Evolutionary conservation across 2,888 invertebrate genomes (phyloP).

Genomic region (Holacanthella duospinosa): DNA sequence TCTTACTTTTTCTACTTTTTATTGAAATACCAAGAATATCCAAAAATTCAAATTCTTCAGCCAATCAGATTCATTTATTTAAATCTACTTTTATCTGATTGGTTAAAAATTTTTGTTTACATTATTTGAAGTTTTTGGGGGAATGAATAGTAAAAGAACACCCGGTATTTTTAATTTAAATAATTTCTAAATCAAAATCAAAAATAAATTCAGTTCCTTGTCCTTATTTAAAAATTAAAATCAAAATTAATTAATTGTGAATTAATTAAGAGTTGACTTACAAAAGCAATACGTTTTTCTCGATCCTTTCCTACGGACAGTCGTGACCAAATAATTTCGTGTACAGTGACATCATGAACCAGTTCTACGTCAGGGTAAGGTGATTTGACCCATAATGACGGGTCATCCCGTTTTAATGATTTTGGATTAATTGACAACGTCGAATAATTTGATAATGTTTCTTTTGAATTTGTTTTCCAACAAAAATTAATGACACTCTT

Average conservation of each 20-base stretch:
- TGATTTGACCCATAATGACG: conserved; percentile 25
- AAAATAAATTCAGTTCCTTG: too few species aligned
- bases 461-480: background rate
- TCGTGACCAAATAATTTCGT: conserved; percentile 21
- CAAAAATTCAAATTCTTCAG: too few species aligned
- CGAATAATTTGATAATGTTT: background rate
- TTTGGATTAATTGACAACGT: background rate
- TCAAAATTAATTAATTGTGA: background rate
- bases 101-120: too few species aligned
- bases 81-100: too few species aligned
- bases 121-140: too few species aligned
- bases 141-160: too few species aligned
- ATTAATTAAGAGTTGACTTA: background rate
- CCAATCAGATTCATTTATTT: too few species aligned
- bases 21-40: too few species aligned
- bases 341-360: conserved; percentile 19
- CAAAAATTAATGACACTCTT: background rate
- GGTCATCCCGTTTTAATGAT: conserved; percentile 15
- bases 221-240: background rate
- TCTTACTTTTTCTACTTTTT: too few species aligned
- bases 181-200: too few species aligned
- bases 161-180: too few species aligned
- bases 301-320: background rate
- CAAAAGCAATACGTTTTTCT: background rate
- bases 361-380: conserved; percentile 17